phyloP scores from a whole-genome alignment of 2,113 vertebrate species.

The Prolemur simus region DNA sequence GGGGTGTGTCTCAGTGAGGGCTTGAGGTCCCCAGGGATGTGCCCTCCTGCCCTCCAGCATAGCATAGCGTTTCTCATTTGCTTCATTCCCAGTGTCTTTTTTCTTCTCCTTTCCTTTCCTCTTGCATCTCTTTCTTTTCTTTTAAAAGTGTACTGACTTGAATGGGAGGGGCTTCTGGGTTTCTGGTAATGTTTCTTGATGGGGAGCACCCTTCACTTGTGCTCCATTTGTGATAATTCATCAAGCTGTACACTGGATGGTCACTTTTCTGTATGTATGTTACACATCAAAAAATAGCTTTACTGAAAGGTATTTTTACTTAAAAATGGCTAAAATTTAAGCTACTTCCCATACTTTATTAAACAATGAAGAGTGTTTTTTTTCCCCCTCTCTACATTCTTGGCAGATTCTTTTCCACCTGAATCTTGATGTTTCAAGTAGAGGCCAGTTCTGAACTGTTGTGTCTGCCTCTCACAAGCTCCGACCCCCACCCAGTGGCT shows the following conservation, averaged over 20 bases:
- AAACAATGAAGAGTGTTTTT: not conserved
- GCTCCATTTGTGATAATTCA: not conserved
- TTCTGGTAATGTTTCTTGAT: not conserved
- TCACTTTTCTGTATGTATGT: not conserved
- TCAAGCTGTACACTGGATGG: accelerated
- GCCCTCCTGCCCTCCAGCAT: not conserved
- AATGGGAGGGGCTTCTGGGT: not conserved
- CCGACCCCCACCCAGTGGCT: not conserved
- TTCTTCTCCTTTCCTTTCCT: not conserved
- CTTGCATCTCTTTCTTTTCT: not conserved
- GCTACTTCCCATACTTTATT: not conserved
- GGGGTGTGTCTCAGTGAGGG: not conserved
- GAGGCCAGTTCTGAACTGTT: not conserved
- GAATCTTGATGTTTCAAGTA: not conserved
- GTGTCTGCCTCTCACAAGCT: not conserved
- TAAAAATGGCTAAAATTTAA: not conserved
- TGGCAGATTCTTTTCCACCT: not conserved
- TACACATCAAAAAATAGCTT: not conserved
- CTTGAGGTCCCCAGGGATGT: not conserved
- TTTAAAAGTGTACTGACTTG: not conserved
- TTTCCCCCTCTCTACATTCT: accelerated
- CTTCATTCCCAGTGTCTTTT: not conserved
- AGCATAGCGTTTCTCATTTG: not conserved
- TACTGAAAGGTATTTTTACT: not conserved
- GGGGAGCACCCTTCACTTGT: not conserved